These are phyloP conservation scores for Scolanthus callimorphus DNA, from an alignment of 92 coral and sea anemone species.

Conservation along the genomic window DNA sequence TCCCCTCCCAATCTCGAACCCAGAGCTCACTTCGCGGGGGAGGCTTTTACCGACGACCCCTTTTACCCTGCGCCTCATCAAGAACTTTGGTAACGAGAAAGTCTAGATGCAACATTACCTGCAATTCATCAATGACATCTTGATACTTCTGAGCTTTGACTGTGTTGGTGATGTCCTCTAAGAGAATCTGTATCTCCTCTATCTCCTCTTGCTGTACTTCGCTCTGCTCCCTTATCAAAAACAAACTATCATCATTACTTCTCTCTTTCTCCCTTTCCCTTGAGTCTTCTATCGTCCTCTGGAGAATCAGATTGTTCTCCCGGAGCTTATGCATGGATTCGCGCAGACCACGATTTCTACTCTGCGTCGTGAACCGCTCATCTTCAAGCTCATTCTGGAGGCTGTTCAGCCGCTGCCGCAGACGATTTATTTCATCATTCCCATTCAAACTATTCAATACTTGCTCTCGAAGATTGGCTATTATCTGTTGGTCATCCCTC, in stretches of 20 bases:
- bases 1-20: too few relatives aligned
- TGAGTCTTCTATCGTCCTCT: slow-evolving; percentile 10
- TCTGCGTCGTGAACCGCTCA: slow-evolving; percentile 17
- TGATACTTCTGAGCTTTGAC: slow-evolving; percentile 28
- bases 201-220: slow-evolving; percentile 39
- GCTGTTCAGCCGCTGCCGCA: slow-evolving; percentile 5
- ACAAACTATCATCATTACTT: slow-evolving; percentile 2
- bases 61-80: too few relatives aligned
- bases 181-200: slow-evolving; percentile 19
- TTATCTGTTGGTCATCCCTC: slow-evolving; percentile 20
- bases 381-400: slow-evolving; percentile 35
- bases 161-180: slow-evolving; percentile 18
- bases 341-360: slow-evolving; percentile 12
- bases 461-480: slow-evolving; percentile 14
- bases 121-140: slow-evolving; percentile 32
- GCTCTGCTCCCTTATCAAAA: slow-evolving; percentile 15
- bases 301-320: slow-evolving; percentile 19
- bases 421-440: not conserved
- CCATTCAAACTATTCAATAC: not conserved
- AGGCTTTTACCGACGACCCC: too few relatives aligned
- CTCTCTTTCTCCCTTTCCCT: not conserved
- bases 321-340: slow-evolving; percentile 28
- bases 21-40: too few relatives aligned
- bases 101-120: too few relatives aligned
- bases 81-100: too few relatives aligned